Conservation (phyloP, 2,888 invertebrate genomes). For the Deilephila elpenor region DNA sequence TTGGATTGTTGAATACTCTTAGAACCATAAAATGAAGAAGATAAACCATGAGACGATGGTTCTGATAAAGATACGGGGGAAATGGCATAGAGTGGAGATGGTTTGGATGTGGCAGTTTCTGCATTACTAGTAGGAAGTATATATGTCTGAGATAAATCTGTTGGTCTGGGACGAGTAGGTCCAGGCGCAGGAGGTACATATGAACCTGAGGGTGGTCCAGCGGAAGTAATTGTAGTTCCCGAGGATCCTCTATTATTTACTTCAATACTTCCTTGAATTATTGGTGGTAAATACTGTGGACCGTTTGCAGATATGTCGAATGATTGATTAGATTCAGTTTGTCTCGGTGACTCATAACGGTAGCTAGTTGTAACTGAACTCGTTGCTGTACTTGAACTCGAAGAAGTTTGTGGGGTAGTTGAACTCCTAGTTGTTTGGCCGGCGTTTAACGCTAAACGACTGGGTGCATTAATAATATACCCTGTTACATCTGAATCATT, state of each 20-base stretch:
- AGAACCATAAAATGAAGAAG: slow-evolving; percentile 13
- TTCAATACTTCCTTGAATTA: slow-evolving; percentile 35
- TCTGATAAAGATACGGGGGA: not conserved
- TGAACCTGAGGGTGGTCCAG: slow-evolving; percentile 42
- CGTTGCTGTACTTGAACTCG: slow-evolving; percentile 28
- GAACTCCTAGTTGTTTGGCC: not conserved
- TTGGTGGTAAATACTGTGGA: slow-evolving; percentile 71
- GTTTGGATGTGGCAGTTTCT: not conserved
- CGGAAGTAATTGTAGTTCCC: slow-evolving; percentile 39
- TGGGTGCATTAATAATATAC: slow-evolving; percentile 2
- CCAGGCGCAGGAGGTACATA: slow-evolving; percentile 54
- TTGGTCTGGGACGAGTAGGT: not conserved
- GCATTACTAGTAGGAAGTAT: slow-evolving; percentile 19
- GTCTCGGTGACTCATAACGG: slow-evolving; percentile 23
- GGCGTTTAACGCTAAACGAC: not conserved
- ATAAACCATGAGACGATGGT: not conserved
- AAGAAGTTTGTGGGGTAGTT: not conserved
- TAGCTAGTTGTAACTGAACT: slow-evolving; percentile 31
- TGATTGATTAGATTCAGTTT: slow-evolving; percentile 29
- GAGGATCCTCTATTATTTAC: slow-evolving; percentile 40
- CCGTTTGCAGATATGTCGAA: slow-evolving; percentile 63
- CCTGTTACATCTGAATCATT: not conserved
- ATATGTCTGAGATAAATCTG: slow-evolving; percentile 8
- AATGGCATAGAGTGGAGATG: slow-evolving; percentile 1
- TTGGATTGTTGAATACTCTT: not conserved